A percentile compares a stretch with the other conserved stretches of the same genome.
These are phyloP conservation scores for Aurelia sp. DNA, from an alignment of 30 jellyfish, hydroid and myxozoan species.

Conservation along the genomic window DNA sequence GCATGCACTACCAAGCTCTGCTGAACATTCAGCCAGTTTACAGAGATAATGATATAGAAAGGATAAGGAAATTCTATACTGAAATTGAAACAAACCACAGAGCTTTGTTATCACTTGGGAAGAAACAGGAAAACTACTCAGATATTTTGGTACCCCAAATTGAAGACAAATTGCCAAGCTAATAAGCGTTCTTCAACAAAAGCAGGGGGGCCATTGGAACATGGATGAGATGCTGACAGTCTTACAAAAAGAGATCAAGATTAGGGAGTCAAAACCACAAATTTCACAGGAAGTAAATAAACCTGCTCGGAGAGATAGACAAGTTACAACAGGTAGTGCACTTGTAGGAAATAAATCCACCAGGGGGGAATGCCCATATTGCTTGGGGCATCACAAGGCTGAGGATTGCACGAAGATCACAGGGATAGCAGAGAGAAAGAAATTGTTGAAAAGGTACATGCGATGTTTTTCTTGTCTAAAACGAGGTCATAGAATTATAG, in stretches of 20 bases:
- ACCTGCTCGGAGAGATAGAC: background rate
- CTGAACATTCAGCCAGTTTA: conserved; percentile 12
- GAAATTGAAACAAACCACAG: conserved; percentile 39
- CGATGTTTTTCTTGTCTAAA: conserved; percentile 46
- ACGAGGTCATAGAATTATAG: background rate
- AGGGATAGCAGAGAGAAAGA: conserved; percentile 16
- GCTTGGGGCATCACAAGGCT: conserved; percentile 43
- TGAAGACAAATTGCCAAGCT: conserved; percentile 23
- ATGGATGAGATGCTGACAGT: conserved; percentile 41
- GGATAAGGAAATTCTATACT: conserved; percentile 25
- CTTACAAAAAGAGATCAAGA: conserved; percentile 23
- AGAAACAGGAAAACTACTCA: conserved; percentile 18
- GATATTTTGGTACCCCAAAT: conserved; percentile 8
- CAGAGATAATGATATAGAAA: conserved; percentile 18
- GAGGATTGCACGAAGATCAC: conserved; percentile 19
- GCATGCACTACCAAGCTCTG: background rate
- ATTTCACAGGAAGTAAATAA: background rate
- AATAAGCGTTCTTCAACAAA: conserved; percentile 31
- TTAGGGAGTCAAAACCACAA: conserved; percentile 29
- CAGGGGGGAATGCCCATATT: conserved; percentile 33
- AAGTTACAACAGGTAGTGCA: background rate
- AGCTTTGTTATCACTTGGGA: conserved; percentile 44
- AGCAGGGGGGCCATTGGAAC: conserved; percentile 11
- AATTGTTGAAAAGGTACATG: conserved; percentile 1
- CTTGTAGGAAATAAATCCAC: background rate